Base-by-base conservation (phyloP, 2,113 vertebrate genomes). In the Catharus minimus region DNA sequence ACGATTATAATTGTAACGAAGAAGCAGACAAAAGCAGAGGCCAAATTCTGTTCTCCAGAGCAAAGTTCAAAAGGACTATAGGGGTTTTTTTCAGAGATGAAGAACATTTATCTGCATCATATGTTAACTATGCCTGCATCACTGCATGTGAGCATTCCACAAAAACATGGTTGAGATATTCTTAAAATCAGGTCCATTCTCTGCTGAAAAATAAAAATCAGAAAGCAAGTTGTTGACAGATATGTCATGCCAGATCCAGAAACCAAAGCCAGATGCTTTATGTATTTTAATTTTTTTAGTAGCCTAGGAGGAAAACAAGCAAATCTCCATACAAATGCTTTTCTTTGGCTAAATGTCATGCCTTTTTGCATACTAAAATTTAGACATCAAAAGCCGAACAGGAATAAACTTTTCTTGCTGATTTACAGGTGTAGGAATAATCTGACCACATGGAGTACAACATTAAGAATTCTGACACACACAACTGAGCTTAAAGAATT, bases 21-120 rank as follows among this genome's bases (percentile, higher is more conserved):
- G 81, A 86, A 88, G 53, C 19, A 87, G 43, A 82, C 44, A 78
- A 67, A 95, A 93, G 36, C 57, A 79, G 66, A 90, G 30, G 57
- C 61, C 71, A 82, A 93, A 94, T 93, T 81, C 57, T 80, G 47
- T 41, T 65, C 39, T 92, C 33, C 62, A 84, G 46, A 73, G 50
- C 41, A 66, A 88, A 82, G 43, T 86, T 92, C 43, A 72, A 84
- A 72, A 75, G n/a, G 26, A 55, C 80, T 65, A 15, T 2, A 86
- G 53, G 83, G 94, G 41, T 53, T 67, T 80, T 85, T 85, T 91
- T 52, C 52, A 32, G 44, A 74, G 60, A 78, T 23, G 4, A 77
- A 69, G 21, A 87, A 33, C 64, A 44, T 36, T 57, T 39, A 27
- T 78, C 65, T 64, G 9, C 20, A 64, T 90, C 13, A 2, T 39